A percentile compares a stretch with the other conserved stretches of the same genome.
Conservation (phyloP, 2,888 invertebrate species). For the Bombylius major region DNA sequence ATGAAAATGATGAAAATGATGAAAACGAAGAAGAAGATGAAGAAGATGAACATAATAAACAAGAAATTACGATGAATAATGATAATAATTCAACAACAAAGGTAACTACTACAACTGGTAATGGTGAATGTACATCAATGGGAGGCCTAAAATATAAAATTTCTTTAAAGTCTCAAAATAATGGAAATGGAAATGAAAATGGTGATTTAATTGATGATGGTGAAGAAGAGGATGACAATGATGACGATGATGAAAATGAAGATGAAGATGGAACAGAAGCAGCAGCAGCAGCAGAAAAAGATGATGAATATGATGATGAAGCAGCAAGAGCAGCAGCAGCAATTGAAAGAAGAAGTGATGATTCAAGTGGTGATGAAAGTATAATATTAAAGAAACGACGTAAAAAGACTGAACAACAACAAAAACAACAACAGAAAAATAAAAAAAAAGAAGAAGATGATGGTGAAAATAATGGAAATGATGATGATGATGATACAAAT, state of each 20-base stretch:
- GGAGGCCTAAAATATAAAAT: not conserved
- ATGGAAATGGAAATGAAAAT: not conserved
- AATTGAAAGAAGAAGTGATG: not conserved
- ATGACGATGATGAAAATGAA: not conserved
- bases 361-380: conserved; percentile 16
- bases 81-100: not conserved
- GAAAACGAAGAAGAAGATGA: too few relatives aligned
- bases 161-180: not conserved
- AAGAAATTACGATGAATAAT: too few relatives aligned
- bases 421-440: not conserved
- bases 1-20: not conserved
- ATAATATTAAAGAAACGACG: conserved; percentile 3
- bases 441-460: not conserved
- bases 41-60: too few relatives aligned
- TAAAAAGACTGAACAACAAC: not conserved
- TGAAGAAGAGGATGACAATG: conserved; percentile 7
- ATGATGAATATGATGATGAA: not conserved
- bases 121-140: not conserved
- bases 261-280: conserved; percentile 28
- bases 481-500: conserved; percentile 12
- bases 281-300: conserved; percentile 31
- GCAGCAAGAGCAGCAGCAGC: conserved; percentile 32
- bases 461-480: not conserved
- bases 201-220: not conserved
- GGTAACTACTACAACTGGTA: not conserved